A percentile compares a stretch with the other conserved stretches of the same genome.
Evolutionary conservation across 2,797 vertebrate genomes (phyloP).

Genomic region (Darevskia nairensis): DNA sequence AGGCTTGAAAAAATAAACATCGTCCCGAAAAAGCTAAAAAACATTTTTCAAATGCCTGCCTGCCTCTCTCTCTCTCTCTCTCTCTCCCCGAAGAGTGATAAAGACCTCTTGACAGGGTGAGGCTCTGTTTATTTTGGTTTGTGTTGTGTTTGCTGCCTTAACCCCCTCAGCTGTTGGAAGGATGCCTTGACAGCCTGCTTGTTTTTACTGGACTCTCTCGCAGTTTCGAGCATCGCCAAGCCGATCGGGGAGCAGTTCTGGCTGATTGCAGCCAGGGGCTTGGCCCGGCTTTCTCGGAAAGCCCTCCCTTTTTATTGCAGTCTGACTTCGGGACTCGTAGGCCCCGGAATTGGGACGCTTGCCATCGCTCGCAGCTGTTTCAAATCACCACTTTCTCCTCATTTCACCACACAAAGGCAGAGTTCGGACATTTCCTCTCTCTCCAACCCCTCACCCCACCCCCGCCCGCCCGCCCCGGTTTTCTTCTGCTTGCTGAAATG

Average conservation of each 20-base stretch:
- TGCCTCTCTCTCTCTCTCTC: conserved; percentile 19
- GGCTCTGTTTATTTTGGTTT: conserved; percentile 80
- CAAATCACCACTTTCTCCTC: conserved; percentile 73
- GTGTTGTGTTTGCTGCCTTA: conserved; percentile 79
- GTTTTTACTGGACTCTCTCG: conserved; percentile 73
- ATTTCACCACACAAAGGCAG: conserved; percentile 69
- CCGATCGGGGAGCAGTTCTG: conserved; percentile 71
- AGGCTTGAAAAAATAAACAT: conserved; percentile 65
- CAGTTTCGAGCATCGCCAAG: conserved; percentile 49
- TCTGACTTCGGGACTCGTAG: neutral
- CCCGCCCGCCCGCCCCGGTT: conserved; percentile 24
- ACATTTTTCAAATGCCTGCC: conserved; percentile 76
- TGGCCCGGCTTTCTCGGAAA: conserved; percentile 35
- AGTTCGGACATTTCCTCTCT: conserved; percentile 66
- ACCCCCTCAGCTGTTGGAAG: conserved; percentile 80
- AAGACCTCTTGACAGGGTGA: conserved; percentile 74
- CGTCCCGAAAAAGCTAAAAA: conserved; percentile 71
- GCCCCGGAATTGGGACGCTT: conserved; percentile 28
- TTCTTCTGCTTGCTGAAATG: conserved; percentile 78
- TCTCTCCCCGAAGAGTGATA: conserved; percentile 77
- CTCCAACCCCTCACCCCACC: conserved; percentile 15
- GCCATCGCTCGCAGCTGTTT: conserved; percentile 68
- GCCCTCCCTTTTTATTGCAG: conserved; percentile 42
- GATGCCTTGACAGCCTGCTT: conserved; percentile 77
- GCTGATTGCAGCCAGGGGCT: conserved; percentile 71